A percentile compares a stretch with the other conserved stretches of the same genome.
phyloP scores from a whole-genome alignment of 1,140 invertebrate species.

The Anastrepha obliqua region DNA sequence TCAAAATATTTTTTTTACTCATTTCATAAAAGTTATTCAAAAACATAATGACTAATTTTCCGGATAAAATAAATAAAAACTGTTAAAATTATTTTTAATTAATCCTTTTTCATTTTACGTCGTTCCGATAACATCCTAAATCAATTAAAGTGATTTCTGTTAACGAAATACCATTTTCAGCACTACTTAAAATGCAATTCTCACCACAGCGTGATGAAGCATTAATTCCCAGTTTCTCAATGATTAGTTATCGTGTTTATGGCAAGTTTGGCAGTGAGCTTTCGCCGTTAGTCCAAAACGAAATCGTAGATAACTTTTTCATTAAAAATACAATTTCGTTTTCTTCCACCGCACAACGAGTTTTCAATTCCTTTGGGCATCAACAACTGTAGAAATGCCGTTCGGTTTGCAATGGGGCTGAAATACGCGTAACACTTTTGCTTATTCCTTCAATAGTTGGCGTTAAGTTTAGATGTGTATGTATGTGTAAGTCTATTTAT shows the following conservation, averaged over 20 bases:
- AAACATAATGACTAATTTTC: too few relatives aligned
- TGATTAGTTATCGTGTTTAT: slow-evolving; percentile 7
- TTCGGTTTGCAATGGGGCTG: background rate
- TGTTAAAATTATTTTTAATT: too few relatives aligned
- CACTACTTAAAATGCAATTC: background rate
- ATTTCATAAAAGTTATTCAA: too few relatives aligned
- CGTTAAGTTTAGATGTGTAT: too few relatives aligned
- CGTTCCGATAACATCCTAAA: background rate
- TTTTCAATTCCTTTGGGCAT: background rate
- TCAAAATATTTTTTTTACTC: too few relatives aligned
- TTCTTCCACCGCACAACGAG: background rate
- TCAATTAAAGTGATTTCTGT: background rate
- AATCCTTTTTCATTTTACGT: too few relatives aligned
- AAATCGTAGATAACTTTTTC: slow-evolving; percentile 15
- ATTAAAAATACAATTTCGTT: slow-evolving; percentile 45
- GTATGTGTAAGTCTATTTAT: background rate
- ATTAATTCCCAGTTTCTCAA: background rate
- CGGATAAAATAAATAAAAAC: too few relatives aligned
- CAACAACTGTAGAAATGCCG: background rate
- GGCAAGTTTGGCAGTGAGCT: background rate
- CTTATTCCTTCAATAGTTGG: background rate
- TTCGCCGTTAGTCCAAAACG: background rate
- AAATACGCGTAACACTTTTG: background rate
- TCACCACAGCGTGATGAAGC: background rate
- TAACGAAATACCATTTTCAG: background rate